phyloP scores from a whole-genome alignment of 2,797 vertebrate species.

The Rhinichthys osculus region DNA sequence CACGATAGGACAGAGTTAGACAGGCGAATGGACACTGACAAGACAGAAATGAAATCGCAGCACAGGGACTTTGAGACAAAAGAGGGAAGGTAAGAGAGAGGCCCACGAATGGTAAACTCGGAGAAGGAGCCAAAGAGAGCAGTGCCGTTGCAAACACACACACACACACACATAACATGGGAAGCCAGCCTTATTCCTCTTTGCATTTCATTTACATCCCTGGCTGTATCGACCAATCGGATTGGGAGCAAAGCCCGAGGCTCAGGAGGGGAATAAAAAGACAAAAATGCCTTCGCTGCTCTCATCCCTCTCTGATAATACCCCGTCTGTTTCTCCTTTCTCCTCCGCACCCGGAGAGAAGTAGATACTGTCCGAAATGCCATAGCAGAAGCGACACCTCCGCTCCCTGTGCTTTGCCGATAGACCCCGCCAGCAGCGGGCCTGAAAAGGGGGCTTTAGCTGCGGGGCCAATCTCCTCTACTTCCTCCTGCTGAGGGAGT shows the following conservation, averaged over 20 bases:
- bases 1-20: constrained; percentile 38
- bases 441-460: constrained; percentile 86
- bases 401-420: constrained; percentile 84
- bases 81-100: constrained; percentile 57
- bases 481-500: constrained; percentile 75
- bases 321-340: constrained; percentile 85
- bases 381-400: constrained; percentile 87
- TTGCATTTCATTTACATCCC: constrained; percentile 98
- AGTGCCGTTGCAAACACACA: constrained; percentile 65
- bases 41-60: constrained; percentile 33
- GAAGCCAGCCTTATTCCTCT: constrained; percentile 92
- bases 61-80: constrained; percentile 31
- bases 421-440: constrained; percentile 80
- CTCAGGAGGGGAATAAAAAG: constrained; percentile 88
- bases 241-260: constrained; percentile 88
- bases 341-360: constrained; percentile 82
- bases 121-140: constrained; percentile 65
- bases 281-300: constrained; percentile 87
- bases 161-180: constrained; percentile 78
- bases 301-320: constrained; percentile 88
- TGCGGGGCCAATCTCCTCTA: constrained; percentile 82
- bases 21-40: constrained; percentile 36
- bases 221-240: constrained; percentile 94
- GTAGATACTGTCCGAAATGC: constrained; percentile 89
- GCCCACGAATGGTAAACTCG: constrained; percentile 26